Base-by-base conservation (phyloP, 2,888 invertebrate genomes). In the Cerceris ruficornis region DNA sequence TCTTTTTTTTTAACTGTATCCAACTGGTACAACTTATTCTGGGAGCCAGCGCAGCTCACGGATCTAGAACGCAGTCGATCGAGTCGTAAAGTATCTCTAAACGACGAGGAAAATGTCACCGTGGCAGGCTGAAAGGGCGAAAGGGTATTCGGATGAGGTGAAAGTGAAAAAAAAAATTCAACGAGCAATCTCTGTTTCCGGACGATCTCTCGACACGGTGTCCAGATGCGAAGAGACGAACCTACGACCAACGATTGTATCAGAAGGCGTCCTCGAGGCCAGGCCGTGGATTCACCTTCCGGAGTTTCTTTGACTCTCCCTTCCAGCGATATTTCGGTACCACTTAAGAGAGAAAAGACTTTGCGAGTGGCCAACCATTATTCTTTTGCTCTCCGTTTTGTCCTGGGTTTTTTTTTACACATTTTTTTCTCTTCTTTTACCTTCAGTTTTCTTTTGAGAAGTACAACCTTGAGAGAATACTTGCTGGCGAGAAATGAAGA, bases 271-370 rank as follows among this genome's bases (percentile, higher is more conserved):
- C 91, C 15, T 88, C 92, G 70, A 91, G 90, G 87, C 87, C 90
- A 92, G 94, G 94, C 90, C 94, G 94, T 92, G 94, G 94, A 90
- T 95, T 95, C 94, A 95, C 95, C 94, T 96, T 96, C 94, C 95
- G 95, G 94, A 96, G 95, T 94, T 95, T 96, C 94, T 97, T 96
- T 94, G 97, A 97, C 93, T 96, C 96, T 92, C 97, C 97, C 93
- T 96, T 97, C 94, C 96, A 96, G 94, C 96, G 96, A 94, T 95
- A 95, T 93, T 97, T 97, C 94, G 97, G 97, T 97, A 97, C 87
- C 87, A 72, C 69, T 75, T 76, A 71, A 83, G 72, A 81, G 64
- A 80, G 69, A 77, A 77, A 76, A 80, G 76, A 78, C 81, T 87
- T 89, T 88, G 70, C 79, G 87, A 88, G 86, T 86, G 85, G 77